Conservation (phyloP, 2,888 invertebrate species). For the Dasypolia templi region DNA sequence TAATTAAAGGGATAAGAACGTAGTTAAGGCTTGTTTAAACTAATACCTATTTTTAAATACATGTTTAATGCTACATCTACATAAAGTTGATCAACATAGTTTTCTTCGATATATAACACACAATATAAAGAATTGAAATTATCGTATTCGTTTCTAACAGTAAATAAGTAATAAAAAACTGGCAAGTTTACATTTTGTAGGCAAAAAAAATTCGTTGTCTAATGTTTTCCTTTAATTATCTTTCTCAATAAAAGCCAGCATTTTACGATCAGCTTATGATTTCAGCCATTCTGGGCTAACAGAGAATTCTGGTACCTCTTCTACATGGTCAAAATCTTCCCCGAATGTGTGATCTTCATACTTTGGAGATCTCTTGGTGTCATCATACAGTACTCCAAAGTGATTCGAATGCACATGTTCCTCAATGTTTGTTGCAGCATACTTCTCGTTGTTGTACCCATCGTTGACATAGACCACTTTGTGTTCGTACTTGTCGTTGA, state of each 20-base stretch:
- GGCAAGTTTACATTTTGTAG: conserved; percentile 38
- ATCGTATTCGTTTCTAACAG: not conserved
- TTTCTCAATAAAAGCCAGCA: conserved; percentile 46
- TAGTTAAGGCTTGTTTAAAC: not conserved
- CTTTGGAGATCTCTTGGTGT: conserved; percentile 41
- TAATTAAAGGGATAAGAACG: not conserved
- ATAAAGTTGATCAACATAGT: not conserved
- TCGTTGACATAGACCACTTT: conserved; percentile 90
- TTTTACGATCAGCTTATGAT: conserved; percentile 57
- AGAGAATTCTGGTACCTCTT: conserved; percentile 64
- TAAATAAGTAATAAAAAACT: conserved; percentile 14
- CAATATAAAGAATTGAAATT: conserved; percentile 25
- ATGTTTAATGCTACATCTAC: conserved; percentile 3
- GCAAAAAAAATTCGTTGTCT: not conserved
- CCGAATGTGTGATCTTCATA: conserved; percentile 48
- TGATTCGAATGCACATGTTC: conserved; percentile 66
- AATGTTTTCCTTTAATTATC: conserved; percentile 35
- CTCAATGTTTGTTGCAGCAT: conserved; percentile 63
- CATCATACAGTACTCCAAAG: conserved; percentile 54
- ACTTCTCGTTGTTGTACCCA: conserved; percentile 89
- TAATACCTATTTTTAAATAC: not conserved
- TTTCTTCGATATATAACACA: not conserved
- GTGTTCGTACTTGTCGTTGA: conserved; percentile 88
- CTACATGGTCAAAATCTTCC: conserved; percentile 65
- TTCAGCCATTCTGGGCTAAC: conserved; percentile 61